These are phyloP conservation scores for Euzophera pinguis DNA, from an alignment of 2,888 invertebrate genomes.

Conservation along the genomic window DNA sequence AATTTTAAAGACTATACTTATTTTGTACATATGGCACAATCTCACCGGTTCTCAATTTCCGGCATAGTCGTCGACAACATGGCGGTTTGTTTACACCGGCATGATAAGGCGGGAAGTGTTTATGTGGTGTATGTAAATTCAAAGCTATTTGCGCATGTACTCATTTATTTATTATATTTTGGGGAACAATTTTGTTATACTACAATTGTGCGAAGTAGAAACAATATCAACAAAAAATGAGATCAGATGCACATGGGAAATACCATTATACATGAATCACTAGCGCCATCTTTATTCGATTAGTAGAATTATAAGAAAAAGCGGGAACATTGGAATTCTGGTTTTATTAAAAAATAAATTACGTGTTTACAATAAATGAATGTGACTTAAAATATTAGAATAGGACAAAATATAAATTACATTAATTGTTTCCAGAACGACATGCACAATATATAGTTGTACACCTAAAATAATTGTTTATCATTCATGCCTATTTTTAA, in stretches of 20 bases:
- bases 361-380: background rate
- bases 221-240: slow-evolving; percentile 28
- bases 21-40: slow-evolving; percentile 36
- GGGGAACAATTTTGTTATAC: slow-evolving; percentile 54
- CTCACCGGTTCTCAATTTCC: slow-evolving; percentile 46
- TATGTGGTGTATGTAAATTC: slow-evolving; percentile 36
- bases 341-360: slow-evolving; percentile 14
- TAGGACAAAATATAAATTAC: background rate
- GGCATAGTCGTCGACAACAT: slow-evolving; percentile 65
- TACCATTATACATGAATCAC: slow-evolving; percentile 50
- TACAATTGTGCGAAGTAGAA: slow-evolving; percentile 36
- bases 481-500: too few species aligned
- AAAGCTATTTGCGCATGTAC: slow-evolving; percentile 25
- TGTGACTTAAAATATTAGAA: background rate
- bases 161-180: slow-evolving; percentile 40
- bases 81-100: slow-evolving; percentile 81
- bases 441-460: too few species aligned
- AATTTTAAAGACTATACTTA: background rate
- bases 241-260: slow-evolving; percentile 59
- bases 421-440: background rate
- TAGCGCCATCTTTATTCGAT: slow-evolving; percentile 48
- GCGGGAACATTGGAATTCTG: slow-evolving; percentile 41
- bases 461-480: too few species aligned
- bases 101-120: slow-evolving; percentile 74
- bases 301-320: slow-evolving; percentile 22